Conservation (phyloP, 2,888 invertebrate genomes). For the Himalopsyche anomala region DNA sequence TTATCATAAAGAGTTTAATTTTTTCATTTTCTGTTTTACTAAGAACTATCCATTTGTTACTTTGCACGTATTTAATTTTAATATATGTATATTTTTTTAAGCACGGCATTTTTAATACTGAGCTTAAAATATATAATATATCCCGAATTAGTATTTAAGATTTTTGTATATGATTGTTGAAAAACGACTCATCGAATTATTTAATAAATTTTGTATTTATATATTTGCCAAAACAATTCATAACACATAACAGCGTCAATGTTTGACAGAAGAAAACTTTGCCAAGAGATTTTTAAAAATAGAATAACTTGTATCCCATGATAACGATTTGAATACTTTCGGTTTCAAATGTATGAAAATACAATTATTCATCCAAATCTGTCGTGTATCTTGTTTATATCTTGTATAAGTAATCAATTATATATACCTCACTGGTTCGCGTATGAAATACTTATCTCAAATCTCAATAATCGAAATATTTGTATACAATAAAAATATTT, state of each 20-base stretch:
- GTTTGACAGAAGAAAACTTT: slow-evolving; percentile 3
- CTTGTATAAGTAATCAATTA: neutral
- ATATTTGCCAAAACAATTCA: neutral
- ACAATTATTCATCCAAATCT: neutral
- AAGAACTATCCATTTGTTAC: too few species aligned
- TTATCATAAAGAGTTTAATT: too few species aligned
- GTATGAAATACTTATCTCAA: too few species aligned
- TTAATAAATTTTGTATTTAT: neutral
- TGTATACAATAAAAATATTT: too few species aligned
- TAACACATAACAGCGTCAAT: neutral
- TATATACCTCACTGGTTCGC: too few species aligned
- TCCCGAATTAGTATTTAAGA: neutral
- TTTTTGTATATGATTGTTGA: neutral
- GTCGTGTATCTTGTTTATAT: neutral
- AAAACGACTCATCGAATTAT: neutral
- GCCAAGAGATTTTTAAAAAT: slow-evolving; percentile 19
- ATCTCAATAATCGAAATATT: too few species aligned
- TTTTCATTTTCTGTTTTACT: too few species aligned
- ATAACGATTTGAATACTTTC: too few species aligned
- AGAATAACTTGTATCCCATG: neutral
- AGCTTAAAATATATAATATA: neutral
- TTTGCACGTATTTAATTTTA: too few species aligned
- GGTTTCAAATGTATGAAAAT: neutral
- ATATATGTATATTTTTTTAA: too few species aligned
- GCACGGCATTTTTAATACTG: neutral